Evolutionary conservation across 2,113 vertebrate species (phyloP), one percentile per base, ranked within the genome.

Genomic region (Aldabrachelys gigantea): DNA sequence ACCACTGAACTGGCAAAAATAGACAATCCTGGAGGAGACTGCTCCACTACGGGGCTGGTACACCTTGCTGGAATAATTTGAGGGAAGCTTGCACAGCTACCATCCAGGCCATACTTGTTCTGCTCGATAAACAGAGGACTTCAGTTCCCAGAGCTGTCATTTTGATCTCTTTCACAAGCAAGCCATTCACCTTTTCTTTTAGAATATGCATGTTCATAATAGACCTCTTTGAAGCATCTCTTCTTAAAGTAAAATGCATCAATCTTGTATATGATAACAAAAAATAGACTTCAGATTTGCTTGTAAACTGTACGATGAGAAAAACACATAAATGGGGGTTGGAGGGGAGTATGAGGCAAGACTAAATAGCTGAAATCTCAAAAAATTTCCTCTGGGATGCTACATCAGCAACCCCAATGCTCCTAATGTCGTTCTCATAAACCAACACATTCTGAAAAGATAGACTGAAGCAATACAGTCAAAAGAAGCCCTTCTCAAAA

Each of bases 341-440:
- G 88, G n/a, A 41, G 8, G 29, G 22, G 24, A 87, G 89, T 22
- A 41, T 47, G 49, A 94, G 16, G 47, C 50, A 96, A 91, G 62
- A 94, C 89, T 89, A 94, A 92, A 92, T 41, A 94, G 78, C 9
- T 50, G 52, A 94, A 87, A 94, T 84, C 25, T 52, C 62, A 50
- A 25, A 90, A 41, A 90, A 16, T 1, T 22, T 89, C 69, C 85
- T 53, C 47, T 3, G 0, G 19, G 31, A 88, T n/a, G 78, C 87
- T 87, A 35, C 5, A 4, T 79, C 79, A 96, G 83, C 47, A 95
- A 6, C 24, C 50, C 2, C 3, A 13, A 5, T 10, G 16, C 85
- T 91, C 54, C 75, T 82, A 54, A 24, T 75, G 78, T 62, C 79
- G 44, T 31, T 87, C 17, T 80, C 89, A 87, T 80, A 93, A 92